A percentile compares a stretch with the other conserved stretches of the same genome.
Evolutionary conservation across 2,113 vertebrate species (phyloP).

Genomic region (Pedetes capensis): DNA sequence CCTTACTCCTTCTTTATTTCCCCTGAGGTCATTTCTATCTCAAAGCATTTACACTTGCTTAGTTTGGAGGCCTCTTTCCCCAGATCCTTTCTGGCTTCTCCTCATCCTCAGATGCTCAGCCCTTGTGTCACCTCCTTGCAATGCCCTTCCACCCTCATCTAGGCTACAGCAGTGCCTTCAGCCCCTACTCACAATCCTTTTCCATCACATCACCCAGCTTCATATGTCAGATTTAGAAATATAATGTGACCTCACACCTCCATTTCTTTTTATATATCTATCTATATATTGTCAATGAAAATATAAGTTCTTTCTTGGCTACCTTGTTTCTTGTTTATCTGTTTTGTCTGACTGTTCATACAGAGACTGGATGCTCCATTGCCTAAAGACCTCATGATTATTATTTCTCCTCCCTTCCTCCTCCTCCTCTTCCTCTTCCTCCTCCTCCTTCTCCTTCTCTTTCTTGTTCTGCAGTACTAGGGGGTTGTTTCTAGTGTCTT

Average conservation of each 20-base stretch:
- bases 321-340: too few relatives aligned
- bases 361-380: too few relatives aligned
- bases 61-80: not conserved
- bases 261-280: not conserved
- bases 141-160: not conserved
- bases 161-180: not conserved
- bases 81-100: not conserved
- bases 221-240: not conserved
- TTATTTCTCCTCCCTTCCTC: too few relatives aligned
- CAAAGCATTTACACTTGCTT: not conserved
- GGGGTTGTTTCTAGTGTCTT: too few relatives aligned
- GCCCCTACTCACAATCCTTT: not conserved
- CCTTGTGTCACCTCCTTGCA: not conserved
- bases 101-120: not conserved
- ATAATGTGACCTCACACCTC: not conserved
- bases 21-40: not conserved
- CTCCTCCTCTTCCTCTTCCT: too few relatives aligned
- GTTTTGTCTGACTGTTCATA: not conserved
- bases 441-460: too few relatives aligned
- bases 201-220: not conserved
- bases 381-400: not conserved
- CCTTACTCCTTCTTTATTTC: not conserved
- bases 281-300: not conserved
- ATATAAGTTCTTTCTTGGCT: not conserved
- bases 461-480: too few relatives aligned